Evolutionary conservation across 2,888 invertebrate genomes (phyloP).

Genomic region (Thymelicus sylvestris): DNA sequence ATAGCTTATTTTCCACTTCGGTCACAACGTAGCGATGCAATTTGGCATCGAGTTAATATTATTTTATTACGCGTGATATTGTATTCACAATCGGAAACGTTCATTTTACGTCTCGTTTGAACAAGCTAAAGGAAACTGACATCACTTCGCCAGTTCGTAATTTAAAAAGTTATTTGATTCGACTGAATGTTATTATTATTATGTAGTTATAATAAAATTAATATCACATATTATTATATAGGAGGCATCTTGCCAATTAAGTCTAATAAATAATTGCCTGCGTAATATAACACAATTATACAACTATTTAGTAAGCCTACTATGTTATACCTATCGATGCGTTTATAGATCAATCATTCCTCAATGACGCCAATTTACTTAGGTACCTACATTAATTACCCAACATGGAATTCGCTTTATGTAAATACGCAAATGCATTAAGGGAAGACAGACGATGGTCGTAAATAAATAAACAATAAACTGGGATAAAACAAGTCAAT

Average conservation of each 20-base stretch:
- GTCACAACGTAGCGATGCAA: slow-evolving; percentile 65
- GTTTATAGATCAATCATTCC: slow-evolving; percentile 5
- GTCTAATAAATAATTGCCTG: neutral
- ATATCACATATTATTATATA: too few species aligned
- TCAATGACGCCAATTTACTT: slow-evolving; percentile 38
- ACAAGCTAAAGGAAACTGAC: slow-evolving; percentile 17
- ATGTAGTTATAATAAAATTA: too few species aligned
- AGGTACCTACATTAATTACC: slow-evolving; percentile 18
- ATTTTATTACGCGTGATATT: slow-evolving; percentile 79
- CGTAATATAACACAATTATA: neutral
- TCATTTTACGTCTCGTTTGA: slow-evolving; percentile 33
- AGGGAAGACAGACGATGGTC: slow-evolving; percentile 47
- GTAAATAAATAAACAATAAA: slow-evolving; percentile 82
- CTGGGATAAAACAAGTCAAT: slow-evolving; percentile 79
- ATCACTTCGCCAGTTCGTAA: slow-evolving; percentile 16
- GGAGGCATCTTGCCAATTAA: too few species aligned
- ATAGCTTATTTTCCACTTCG: slow-evolving; percentile 84
- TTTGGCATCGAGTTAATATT: slow-evolving; percentile 72
- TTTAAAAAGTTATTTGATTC: slow-evolving; percentile 23
- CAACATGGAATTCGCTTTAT: slow-evolving; percentile 15
- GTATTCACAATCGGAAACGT: slow-evolving; percentile 51
- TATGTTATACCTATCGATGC: neutral
- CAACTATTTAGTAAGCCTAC: neutral
- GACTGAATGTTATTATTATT: neutral
- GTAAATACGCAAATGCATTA: slow-evolving; percentile 32